Conservation (phyloP, 2,888 invertebrate genomes). For the Crioceris asparagi region DNA sequence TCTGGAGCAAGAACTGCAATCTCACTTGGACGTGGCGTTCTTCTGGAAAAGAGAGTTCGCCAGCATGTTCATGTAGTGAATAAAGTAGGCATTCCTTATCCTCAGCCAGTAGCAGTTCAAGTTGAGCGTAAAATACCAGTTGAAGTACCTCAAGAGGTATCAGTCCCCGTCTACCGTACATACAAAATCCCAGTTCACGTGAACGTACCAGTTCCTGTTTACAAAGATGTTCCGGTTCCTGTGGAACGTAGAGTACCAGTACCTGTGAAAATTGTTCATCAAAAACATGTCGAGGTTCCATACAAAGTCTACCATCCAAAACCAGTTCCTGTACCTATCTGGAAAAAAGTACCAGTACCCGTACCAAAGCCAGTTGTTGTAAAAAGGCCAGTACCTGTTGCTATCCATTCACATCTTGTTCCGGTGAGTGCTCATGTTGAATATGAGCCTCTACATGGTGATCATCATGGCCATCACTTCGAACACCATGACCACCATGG, state of each 20-base stretch:
- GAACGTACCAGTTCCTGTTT: slow-evolving; percentile 39
- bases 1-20: too few relatives aligned
- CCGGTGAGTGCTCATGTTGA: slow-evolving; percentile 13
- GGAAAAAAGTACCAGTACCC: slow-evolving; percentile 36
- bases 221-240: slow-evolving; percentile 33
- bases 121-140: slow-evolving; percentile 28
- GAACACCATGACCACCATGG: slow-evolving; percentile 6
- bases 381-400: slow-evolving; percentile 20
- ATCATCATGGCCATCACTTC: slow-evolving; percentile 5
- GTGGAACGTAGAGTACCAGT: slow-evolving; percentile 19
- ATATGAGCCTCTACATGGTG: slow-evolving; percentile 8
- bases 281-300: slow-evolving; percentile 29
- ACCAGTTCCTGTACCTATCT: slow-evolving; percentile 39
- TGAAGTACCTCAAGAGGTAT: slow-evolving; percentile 33
- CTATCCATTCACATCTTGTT: slow-evolving; percentile 19
- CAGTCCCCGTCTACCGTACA: slow-evolving; percentile 34
- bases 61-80: slow-evolving; percentile 37
- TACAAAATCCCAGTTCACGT: slow-evolving; percentile 40
- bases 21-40: slow-evolving; percentile 16
- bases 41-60: slow-evolving; percentile 19
- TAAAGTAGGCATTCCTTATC: slow-evolving; percentile 40
- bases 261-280: slow-evolving; percentile 29
- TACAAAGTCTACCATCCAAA: slow-evolving; percentile 36
- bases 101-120: slow-evolving; percentile 41
- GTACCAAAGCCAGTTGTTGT: slow-evolving; percentile 29